Evolutionary conservation across 37 sponge, comb jelly and placozoan genomes (phyloP), one percentile per base, ranked within the genome.

Genomic region (Hormiphora californensis): DNA sequence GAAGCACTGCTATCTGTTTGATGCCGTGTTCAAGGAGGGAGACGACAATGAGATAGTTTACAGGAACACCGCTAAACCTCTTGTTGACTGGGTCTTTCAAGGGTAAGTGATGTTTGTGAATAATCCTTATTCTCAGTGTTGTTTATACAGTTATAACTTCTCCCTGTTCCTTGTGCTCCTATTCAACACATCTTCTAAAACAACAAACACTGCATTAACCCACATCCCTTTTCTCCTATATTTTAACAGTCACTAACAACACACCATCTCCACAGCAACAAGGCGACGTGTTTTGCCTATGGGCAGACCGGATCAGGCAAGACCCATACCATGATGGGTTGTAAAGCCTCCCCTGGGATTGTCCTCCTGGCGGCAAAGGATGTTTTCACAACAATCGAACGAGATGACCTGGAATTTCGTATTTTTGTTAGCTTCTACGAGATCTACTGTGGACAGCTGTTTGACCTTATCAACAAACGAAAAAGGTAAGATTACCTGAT

Each of bases 281-380:
- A 65, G 34, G 98, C 98, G 35, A 97, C 98, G 40, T 97, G 98
- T 78, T 97, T 97, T 86, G 98, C 98, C 17, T 97, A 97, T 68
- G 98, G 98, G 2, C 98, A 97, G 86, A 97, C 98, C 21, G 98
- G 97, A 38, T 91, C 92, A 69, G 97, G 97, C 12, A 96, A 96
- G 87, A 96, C 97, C 27, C 94, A 95, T 17, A 65, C 67, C 9
- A 65, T 65, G 67, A 65, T 65, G 36, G 67, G 67, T 11, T 36
- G 38, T 33, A 65, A 65, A 39, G 38, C 31, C 19, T 33, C 3
- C 35, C 67, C 67, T 36, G 67, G 67, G 31, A 2, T 65, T 5
- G 67, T 65, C 5, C 9, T 17, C 19, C 67, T 65, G 34, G 33
- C 67, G 35, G 67, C 67, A 7, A 25, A 28, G 37, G 67, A 65